Conservation (phyloP, 2,797 vertebrate genomes). For the Spea hammondii region DNA sequence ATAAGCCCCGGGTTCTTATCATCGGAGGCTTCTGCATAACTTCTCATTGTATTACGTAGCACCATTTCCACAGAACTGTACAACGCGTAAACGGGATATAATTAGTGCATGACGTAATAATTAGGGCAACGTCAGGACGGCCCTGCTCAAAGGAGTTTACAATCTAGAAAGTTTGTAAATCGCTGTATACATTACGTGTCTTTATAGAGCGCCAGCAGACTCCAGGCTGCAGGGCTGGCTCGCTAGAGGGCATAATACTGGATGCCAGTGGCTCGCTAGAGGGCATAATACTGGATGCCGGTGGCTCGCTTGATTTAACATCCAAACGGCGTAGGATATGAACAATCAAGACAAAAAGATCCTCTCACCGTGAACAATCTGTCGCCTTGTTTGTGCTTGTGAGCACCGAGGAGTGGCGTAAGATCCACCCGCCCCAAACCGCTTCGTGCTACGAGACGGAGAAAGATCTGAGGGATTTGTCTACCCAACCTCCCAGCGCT, state of each 20-base stretch:
- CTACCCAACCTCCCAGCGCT: not conserved
- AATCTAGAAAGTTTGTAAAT: too few relatives aligned
- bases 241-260: not conserved
- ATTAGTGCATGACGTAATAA: too few relatives aligned
- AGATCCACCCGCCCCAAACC: slow-evolving; percentile 2
- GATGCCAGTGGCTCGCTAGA: not conserved
- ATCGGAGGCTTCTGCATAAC: too few relatives aligned
- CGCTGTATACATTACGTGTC: too few relatives aligned
- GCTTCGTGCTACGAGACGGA: not conserved
- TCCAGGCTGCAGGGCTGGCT: too few relatives aligned
- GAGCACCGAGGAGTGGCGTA: not conserved
- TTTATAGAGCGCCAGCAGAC: too few relatives aligned
- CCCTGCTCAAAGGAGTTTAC: too few relatives aligned
- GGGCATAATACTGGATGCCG: not conserved
- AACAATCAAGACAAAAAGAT: not conserved
- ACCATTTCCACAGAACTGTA: too few relatives aligned
- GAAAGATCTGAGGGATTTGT: slow-evolving; percentile 22
- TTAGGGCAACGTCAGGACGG: too few relatives aligned
- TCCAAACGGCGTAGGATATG: not conserved
- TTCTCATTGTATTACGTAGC: too few relatives aligned
- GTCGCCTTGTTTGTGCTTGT: slow-evolving; percentile 7
- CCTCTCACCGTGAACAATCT: slow-evolving; percentile 9
- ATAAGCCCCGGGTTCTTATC: too few relatives aligned
- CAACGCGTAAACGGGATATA: too few relatives aligned
- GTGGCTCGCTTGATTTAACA: not conserved